A percentile compares a stretch with the other conserved stretches of the same genome.
Evolutionary conservation across 2,797 vertebrate species (phyloP).

Genomic region (Molossus molossus): DNA sequence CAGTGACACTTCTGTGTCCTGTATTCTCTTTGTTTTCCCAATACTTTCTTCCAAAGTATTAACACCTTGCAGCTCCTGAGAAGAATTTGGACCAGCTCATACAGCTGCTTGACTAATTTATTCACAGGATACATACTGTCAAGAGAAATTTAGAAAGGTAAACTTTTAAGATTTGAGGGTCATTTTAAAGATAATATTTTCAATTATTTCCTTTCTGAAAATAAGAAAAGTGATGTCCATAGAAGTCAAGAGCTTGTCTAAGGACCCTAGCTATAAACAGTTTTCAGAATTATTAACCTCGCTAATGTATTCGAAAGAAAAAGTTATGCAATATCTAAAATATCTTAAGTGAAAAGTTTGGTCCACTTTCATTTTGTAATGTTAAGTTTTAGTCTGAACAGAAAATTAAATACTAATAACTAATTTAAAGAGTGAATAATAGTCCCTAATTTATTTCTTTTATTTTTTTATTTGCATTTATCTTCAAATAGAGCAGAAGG

Average conservation of each 20-base stretch:
- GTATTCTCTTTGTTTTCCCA: slow-evolving; percentile 34
- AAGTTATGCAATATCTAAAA: slow-evolving; percentile 1
- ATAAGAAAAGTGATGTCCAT: neutral
- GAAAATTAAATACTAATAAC: slow-evolving; percentile 34
- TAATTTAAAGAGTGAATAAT: neutral
- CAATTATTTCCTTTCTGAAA: slow-evolving; percentile 38
- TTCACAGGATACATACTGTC: neutral
- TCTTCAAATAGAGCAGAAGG: too few species aligned
- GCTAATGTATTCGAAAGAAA: slow-evolving; percentile 39
- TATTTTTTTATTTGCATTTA: too few species aligned
- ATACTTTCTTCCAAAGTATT: slow-evolving; percentile 20
- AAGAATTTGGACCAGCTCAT: slow-evolving; percentile 25
- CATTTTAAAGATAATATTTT: slow-evolving; percentile 56
- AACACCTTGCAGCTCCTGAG: slow-evolving; percentile 37
- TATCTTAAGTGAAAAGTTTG: neutral
- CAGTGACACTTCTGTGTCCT: neutral
- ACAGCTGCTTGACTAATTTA: slow-evolving; percentile 4
- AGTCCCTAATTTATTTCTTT: neutral
- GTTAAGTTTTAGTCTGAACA: slow-evolving; percentile 19
- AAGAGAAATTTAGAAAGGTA: slow-evolving; percentile 51
- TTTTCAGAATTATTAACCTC: slow-evolving; percentile 30
- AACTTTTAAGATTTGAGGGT: slow-evolving; percentile 22
- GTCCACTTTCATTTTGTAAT: slow-evolving; percentile 24
- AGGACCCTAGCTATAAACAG: neutral
- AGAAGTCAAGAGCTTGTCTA: neutral